Evolutionary conservation across 2,888 invertebrate species (phyloP).

Genomic region (Latheticus oryzae): DNA sequence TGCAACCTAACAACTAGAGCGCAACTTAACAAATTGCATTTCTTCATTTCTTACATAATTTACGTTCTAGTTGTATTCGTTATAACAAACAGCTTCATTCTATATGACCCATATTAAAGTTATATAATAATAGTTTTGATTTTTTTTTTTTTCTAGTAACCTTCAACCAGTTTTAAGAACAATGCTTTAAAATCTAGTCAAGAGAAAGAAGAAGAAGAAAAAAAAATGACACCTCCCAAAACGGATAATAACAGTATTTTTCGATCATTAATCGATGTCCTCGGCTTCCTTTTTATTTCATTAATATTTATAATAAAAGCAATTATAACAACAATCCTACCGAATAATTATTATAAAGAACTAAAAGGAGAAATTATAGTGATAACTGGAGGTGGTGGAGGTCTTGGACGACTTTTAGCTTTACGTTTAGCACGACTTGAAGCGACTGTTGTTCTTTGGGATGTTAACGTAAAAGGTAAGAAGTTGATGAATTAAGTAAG

Average conservation of each 20-base stretch:
- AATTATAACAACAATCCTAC: constrained; percentile 66
- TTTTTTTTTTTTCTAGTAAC: constrained; percentile 1
- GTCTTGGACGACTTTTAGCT: constrained; percentile 83
- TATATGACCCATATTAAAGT: too few relatives aligned
- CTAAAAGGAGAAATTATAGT: constrained; percentile 82
- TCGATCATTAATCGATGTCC: constrained; percentile 69
- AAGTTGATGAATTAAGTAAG: background rate
- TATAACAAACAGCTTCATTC: too few relatives aligned
- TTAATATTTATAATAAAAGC: constrained; percentile 63
- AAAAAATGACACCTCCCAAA: constrained; percentile 3
- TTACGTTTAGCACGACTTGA: constrained; percentile 80
- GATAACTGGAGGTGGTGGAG: constrained; percentile 91
- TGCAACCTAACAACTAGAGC: constrained; percentile 3
- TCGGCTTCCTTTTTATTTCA: constrained; percentile 58
- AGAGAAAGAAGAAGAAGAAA: too few relatives aligned
- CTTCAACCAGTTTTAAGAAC: constrained; percentile 4
- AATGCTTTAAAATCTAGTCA: constrained; percentile 20
- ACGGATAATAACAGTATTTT: constrained; percentile 13
- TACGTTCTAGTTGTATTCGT: too few relatives aligned
- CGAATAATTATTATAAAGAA: constrained; percentile 76
- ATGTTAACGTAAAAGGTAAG: constrained; percentile 84
- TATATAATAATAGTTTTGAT: background rate
- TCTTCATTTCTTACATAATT: constrained; percentile 9
- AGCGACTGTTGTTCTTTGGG: constrained; percentile 88
- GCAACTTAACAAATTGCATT: constrained; percentile 2